Evolutionary conservation across 2,797 vertebrate genomes (phyloP).

Genomic region (Crocodylus rhombifer): DNA sequence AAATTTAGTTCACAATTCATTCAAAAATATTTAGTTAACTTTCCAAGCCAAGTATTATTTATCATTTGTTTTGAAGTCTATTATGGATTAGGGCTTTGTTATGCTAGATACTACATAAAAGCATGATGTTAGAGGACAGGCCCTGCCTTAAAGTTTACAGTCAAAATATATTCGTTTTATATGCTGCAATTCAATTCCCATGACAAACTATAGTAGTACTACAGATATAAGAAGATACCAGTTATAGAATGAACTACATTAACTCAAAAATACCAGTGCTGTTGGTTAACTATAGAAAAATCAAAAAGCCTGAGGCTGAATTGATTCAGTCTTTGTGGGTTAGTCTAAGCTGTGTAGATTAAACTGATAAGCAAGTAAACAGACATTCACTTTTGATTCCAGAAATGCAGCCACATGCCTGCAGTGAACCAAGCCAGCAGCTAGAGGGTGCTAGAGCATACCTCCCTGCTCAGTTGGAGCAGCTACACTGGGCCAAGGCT

Average conservation of each 20-base stretch:
- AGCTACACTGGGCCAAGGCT: too few relatives aligned
- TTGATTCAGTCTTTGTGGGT: too few relatives aligned
- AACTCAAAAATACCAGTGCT: too few relatives aligned
- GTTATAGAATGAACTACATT: not conserved
- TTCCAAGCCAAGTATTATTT: not conserved
- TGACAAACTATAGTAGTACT: not conserved
- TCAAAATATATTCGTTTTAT: not conserved
- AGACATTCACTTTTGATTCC: too few relatives aligned
- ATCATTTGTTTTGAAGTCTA: not conserved
- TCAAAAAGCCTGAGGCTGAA: too few relatives aligned
- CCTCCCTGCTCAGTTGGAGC: too few relatives aligned
- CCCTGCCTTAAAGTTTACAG: not conserved
- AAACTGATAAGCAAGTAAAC: too few relatives aligned
- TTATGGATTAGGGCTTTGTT: not conserved
- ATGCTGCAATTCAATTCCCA: not conserved
- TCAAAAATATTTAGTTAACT: not conserved
- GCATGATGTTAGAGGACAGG: not conserved
- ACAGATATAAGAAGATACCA: not conserved
- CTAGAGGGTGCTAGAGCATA: too few relatives aligned
- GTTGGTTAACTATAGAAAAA: too few relatives aligned
- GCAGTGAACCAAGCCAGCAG: too few relatives aligned
- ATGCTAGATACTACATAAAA: not conserved
- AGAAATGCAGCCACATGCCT: too few relatives aligned
- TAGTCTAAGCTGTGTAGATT: too few relatives aligned
- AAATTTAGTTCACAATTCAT: not conserved